Percentiles rank a stretch among this genome's conserved stretches.
Conservation (phyloP, 2,888 invertebrate species). For the Chorisops tibialis region DNA sequence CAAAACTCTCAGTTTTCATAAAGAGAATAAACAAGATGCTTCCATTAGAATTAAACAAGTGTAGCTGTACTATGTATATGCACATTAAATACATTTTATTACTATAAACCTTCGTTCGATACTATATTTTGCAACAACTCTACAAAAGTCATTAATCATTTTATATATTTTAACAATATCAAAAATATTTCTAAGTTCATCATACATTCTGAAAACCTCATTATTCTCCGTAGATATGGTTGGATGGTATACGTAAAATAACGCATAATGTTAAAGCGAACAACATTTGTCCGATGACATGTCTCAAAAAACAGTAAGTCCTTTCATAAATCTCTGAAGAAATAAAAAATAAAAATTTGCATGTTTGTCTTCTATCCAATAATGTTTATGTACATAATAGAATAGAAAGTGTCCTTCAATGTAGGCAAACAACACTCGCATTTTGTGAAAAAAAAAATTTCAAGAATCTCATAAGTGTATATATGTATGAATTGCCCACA, state of each 20-base stretch:
- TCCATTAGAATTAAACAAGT: too few species aligned
- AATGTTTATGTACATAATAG: constrained; percentile 11
- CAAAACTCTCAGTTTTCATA: too few species aligned
- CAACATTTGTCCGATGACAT: constrained; percentile 98
- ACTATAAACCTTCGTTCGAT: too few species aligned
- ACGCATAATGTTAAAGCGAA: constrained; percentile 99
- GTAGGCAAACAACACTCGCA: not conserved
- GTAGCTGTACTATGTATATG: too few species aligned
- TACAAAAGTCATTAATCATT: not conserved
- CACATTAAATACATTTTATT: too few species aligned
- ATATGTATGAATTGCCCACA: too few species aligned
- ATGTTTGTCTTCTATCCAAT: constrained; percentile 6
- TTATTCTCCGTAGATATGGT: constrained; percentile 75
- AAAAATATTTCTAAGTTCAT: not conserved
- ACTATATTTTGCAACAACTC: too few species aligned
- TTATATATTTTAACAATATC: not conserved
- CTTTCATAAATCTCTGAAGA: not conserved
- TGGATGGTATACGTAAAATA: constrained; percentile 88
- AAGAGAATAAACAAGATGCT: too few species aligned
- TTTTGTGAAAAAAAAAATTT: constrained; percentile 38
- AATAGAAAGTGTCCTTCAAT: not conserved
- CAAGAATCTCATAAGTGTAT: too few species aligned
- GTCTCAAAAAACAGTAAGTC: constrained; percentile 99
- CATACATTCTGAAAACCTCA: not conserved
- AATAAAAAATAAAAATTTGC: not conserved